Base-by-base conservation (phyloP, 2,113 vertebrate genomes). In the Mustela lutreola region DNA sequence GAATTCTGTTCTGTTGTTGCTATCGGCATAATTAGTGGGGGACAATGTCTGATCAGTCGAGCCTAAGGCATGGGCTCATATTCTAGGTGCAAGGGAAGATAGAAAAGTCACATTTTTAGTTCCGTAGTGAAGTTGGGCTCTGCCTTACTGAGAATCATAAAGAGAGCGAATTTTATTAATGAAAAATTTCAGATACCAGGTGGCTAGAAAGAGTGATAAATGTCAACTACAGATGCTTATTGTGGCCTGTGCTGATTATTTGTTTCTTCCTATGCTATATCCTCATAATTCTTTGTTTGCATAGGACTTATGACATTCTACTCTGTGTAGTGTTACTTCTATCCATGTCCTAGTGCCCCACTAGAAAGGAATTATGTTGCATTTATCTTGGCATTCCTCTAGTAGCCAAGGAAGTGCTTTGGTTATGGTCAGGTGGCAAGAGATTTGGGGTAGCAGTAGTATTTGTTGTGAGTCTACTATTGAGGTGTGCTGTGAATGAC, bases 261-360 rank as follows among this genome's bases (percentile, higher is more conserved):
- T 96, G 63, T 82, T 92, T 90, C 28, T 91, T 87, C 60, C 11
- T 63, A 75, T 39, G 14, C 56, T 85, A n/a, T 65, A 24, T 81
- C 9, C 6, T 62, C 19, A 39, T 58, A 76, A 39, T 39, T 89
- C 28, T 92, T 94, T 85, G 21, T 96, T 80, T 94, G 36, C 45
- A n/a, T 58, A 65, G 2, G 45, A 39, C 12, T 73, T 79, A 87
- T 2, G n/a, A 53, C 5, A 11, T 76, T 91, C 75, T 81, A 26
- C 16, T 31, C 42, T n/a, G 56, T 48, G 53, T 73, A 31, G 28
- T 36, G 45, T 65, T 91, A 50, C 28, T 70, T 79, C n/a, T 18
- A 39, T 21, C 39, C 11, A 70, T 65, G 33, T 89, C 36, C 87
- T 90, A 26, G 28, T 42, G 85, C 50, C 14, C 31, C 36, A 91